Evolutionary conservation across 2,113 vertebrate genomes (phyloP).

Genomic region (Phyllostomus discolor): DNA sequence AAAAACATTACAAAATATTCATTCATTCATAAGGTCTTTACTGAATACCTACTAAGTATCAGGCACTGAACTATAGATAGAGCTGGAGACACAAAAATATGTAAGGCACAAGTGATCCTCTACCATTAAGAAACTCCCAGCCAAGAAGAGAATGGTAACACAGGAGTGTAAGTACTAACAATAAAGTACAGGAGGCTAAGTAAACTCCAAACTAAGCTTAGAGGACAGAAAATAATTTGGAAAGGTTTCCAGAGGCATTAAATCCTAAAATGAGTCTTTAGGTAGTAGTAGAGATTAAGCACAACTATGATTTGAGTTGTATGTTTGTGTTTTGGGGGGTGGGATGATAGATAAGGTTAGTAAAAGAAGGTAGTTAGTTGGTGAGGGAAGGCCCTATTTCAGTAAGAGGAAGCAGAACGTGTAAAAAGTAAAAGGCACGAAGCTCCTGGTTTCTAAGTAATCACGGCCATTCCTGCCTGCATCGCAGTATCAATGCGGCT

Average conservation of each 20-base stretch:
- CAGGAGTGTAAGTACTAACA: background rate
- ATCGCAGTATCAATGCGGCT: conserved; percentile 89
- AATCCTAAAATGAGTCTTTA: background rate
- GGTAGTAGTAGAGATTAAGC: background rate
- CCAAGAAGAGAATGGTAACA: background rate
- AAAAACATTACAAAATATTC: background rate
- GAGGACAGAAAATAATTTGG: background rate
- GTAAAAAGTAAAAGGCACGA: background rate
- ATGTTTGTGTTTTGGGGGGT: background rate
- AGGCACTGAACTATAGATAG: background rate
- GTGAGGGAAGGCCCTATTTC: background rate
- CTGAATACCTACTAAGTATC: background rate
- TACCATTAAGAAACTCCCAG: background rate
- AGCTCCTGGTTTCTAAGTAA: conserved; percentile 58
- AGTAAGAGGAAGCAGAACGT: background rate
- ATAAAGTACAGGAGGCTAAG: background rate
- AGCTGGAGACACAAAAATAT: background rate
- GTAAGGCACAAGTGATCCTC: background rate
- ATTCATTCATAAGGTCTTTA: background rate
- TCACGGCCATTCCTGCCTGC: conserved; percentile 90
- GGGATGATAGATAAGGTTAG: background rate
- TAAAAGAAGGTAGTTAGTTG: background rate
- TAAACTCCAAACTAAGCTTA: background rate
- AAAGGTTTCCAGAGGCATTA: background rate
- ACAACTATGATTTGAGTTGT: background rate